Evolutionary conservation across 2,113 vertebrate species (phyloP), one percentile per base, ranked within the genome.

Genomic region (Irena cyanogastra): DNA sequence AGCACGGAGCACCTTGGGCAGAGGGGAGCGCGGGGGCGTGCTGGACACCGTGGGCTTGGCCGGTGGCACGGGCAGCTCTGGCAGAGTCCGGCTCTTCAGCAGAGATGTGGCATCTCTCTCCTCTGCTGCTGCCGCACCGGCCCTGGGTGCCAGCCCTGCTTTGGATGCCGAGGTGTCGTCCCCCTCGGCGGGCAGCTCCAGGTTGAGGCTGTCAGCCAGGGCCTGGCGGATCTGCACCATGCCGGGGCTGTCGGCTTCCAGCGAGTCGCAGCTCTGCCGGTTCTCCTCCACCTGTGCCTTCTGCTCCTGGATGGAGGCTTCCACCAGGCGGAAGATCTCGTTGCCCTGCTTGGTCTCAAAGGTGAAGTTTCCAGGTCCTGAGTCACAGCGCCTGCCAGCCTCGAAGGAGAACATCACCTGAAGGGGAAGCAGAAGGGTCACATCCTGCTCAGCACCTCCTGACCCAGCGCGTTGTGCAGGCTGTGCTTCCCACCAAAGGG

Each of bases 391-490:
- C 17, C 99, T 98, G 35, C 99, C 99, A 0, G 99, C 99, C 97
- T 99, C 99, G 1, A 99, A 99, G 3, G 99, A 99, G 95, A 99
- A 99, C 99, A 99, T 99, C 81, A 99, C 98, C 99, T 99, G 95
- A 19, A 60, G 69, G 52, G 53, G n/a, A 84, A 89, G 39, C 1
- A 4, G 44, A 86, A 76, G 13, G 22, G 78, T 83, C 59, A 90
- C 41, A 19, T 57, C 65, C 77, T 33, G 56, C 71, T 56, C 76
- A 57, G 83, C 63, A 39, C 17, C 23, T 1, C 13, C 61, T 3
- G 3, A n/a, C 50, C n/a, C 63, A 28, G 69, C 7, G 0, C 19
- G 2, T 10, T 0, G 0, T 13, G 30, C 20, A 7, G 70, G 52
- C 77, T 9, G 41, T 10, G 14, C 37, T 69, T 60, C 80, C 77